These are phyloP conservation scores for Euplexia lucipara DNA, from an alignment of 2,888 invertebrate species.

Conservation along the genomic window DNA sequence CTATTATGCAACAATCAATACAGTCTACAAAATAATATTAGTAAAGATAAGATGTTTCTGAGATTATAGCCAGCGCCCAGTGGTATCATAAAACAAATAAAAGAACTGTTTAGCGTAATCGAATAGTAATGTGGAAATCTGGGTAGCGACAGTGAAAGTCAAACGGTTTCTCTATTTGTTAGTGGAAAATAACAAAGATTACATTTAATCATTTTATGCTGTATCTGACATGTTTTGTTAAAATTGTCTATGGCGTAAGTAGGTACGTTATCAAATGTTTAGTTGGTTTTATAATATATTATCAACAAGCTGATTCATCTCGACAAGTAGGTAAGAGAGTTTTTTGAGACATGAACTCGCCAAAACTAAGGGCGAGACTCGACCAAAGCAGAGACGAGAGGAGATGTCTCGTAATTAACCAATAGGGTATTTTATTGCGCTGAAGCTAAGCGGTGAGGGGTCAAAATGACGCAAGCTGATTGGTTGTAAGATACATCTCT, in stretches of 20 bases:
- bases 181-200: conserved; percentile 60
- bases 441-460: no score
- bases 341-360: not conserved
- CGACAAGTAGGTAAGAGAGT: not conserved
- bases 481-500: no score
- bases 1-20: conserved; percentile 32
- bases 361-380: no score
- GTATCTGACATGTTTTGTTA: conserved; percentile 39
- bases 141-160: conserved; percentile 22
- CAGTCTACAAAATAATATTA: conserved; percentile 40
- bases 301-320: conserved; percentile 44
- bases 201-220: conserved; percentile 26
- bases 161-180: conserved; percentile 26
- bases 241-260: conserved; percentile 26
- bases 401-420: not conserved
- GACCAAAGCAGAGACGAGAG: no score
- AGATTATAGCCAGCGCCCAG: conserved; percentile 31
- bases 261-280: conserved; percentile 33
- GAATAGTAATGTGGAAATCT: conserved; percentile 7
- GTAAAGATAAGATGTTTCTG: conserved; percentile 16
- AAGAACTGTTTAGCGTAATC: not conserved
- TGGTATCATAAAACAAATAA: conserved; percentile 16
- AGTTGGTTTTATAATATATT: conserved; percentile 21
- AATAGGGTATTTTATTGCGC: no score
- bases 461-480: no score